A percentile compares a stretch with the other conserved stretches of the same genome.
Evolutionary conservation across 2,113 vertebrate genomes (phyloP).

Genomic region (Lipophrys pholis): DNA sequence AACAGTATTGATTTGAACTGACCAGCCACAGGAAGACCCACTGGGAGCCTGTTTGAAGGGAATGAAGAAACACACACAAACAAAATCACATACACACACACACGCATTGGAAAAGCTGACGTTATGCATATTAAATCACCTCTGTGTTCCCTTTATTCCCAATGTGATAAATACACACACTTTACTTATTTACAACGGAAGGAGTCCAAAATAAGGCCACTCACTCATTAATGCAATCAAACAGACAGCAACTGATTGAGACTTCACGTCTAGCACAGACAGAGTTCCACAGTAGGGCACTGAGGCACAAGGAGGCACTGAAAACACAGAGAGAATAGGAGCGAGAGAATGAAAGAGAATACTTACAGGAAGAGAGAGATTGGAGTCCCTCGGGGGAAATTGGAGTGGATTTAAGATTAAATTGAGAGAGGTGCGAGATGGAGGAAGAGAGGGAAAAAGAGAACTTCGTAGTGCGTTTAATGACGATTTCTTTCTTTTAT

Average conservation of each 20-base stretch:
- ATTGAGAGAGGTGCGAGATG: conserved; percentile 74
- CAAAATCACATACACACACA: conserved; percentile 21
- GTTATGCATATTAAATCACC: conserved; percentile 63
- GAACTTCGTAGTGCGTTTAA: conserved; percentile 75
- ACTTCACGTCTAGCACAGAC: conserved; percentile 45
- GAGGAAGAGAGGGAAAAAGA: conserved; percentile 70
- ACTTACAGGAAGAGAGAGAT: conserved; percentile 80
- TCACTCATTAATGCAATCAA: conserved; percentile 46
- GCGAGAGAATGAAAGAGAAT: conserved; percentile 73
- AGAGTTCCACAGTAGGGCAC: conserved; percentile 43
- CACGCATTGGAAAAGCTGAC: conserved; percentile 32
- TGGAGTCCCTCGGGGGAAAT: conserved; percentile 65
- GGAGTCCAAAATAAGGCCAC: conserved; percentile 39
- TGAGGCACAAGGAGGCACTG: conserved; percentile 32
- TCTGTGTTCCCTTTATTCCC: conserved; percentile 31
- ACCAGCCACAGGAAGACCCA: conserved; percentile 54
- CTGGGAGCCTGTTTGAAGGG: conserved; percentile 56
- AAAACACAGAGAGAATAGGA: conserved; percentile 66
- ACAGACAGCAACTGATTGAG: conserved; percentile 63
- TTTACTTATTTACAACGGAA: conserved; percentile 52
- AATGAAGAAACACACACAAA: conserved; percentile 50
- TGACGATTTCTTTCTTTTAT: conserved; percentile 74
- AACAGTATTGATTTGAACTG: conserved; percentile 67
- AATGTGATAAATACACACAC: conserved; percentile 49
- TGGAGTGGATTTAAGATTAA: conserved; percentile 77